Base-by-base conservation (phyloP, 1,140 invertebrate species). In the Drosophila suzukii region DNA sequence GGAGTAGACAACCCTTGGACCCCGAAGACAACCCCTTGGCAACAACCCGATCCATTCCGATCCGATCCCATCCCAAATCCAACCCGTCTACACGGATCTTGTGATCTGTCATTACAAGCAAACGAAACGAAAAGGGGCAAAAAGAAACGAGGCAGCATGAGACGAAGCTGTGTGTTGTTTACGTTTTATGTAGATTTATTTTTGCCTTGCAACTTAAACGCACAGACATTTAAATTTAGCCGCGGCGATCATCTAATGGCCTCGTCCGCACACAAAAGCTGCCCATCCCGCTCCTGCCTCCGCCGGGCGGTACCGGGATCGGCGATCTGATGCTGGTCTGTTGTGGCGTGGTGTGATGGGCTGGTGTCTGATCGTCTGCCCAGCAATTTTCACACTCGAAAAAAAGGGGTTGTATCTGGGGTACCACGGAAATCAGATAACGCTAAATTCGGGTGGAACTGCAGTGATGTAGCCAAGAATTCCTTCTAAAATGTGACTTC, bases 191-290 rank as follows among this genome's bases (percentile, higher is more conserved):
- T 88, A 79, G 71, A 88, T 86, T 88, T 86, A 86, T 86, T 88
- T 86, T 88, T 88, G 75, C 78, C 67, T 79, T 86, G 79, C 82
- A 90, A 90, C 73, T 81, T 75, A 89, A 89, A 89, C 84, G 84
- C 81, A 89, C 84, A 90, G 77, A 81, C 77, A 81, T 89, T 81
- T 89, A 89, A 89, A 89, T 89, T 84, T 89, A 89, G 84, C 65
- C 63, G 51, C 60, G 36, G 63, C 79, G 80, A 88, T 83, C 79
- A 83, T 86, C 83, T 85, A 88, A 85, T 82, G 82, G 83, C 84
- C 84, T 83, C 83, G 75, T 58, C 67, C 59, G 57, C 50, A 49
- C 67, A 71, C 65, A 57, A 20, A 38, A 57, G 17, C 60, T 30
- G 6, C 27, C 30, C 44, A 36, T 62, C 49, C 30, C 59, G 27